Percentiles rank a stretch among this genome's conserved stretches.
Conservation (phyloP, 1,140 invertebrate species). For the Drosophila varians region DNA sequence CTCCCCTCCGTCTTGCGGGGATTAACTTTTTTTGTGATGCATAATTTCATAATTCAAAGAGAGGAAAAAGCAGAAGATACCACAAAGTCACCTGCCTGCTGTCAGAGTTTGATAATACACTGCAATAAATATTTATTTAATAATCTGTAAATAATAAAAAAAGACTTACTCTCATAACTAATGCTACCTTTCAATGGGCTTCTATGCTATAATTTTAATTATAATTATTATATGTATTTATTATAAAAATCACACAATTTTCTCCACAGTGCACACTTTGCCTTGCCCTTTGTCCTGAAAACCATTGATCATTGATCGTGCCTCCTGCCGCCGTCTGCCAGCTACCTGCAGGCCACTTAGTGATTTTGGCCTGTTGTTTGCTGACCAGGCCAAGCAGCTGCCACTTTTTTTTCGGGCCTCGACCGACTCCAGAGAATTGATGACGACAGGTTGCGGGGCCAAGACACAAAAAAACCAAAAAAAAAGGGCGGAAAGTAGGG, state of each 20-base stretch:
- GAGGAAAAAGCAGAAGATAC: slow-evolving; percentile 19
- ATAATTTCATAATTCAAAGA: slow-evolving; percentile 68
- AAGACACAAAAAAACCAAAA: neutral
- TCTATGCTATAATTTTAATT: too few species aligned
- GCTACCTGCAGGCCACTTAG: slow-evolving; percentile 69
- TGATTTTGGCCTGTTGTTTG: slow-evolving; percentile 52
- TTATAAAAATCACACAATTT: neutral
- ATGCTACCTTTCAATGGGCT: too few species aligned
- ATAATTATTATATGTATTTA: neutral
- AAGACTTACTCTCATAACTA: too few species aligned
- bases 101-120: neutral
- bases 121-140: neutral
- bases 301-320: slow-evolving; percentile 59
- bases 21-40: slow-evolving; percentile 31
- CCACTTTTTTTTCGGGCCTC: slow-evolving; percentile 34
- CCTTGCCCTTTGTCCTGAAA: slow-evolving; percentile 32
- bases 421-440: slow-evolving; percentile 63
- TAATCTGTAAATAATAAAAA: too few species aligned
- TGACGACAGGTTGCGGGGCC: slow-evolving; percentile 76
- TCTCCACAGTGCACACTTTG: neutral
- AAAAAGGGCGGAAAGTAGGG: neutral
- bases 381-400: slow-evolving; percentile 59
- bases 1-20: slow-evolving; percentile 21
- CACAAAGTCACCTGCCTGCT: slow-evolving; percentile 54
- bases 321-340: slow-evolving; percentile 44